phyloP scores from a whole-genome alignment of 1,140 invertebrate genomes.

The Octopus sinensis region DNA sequence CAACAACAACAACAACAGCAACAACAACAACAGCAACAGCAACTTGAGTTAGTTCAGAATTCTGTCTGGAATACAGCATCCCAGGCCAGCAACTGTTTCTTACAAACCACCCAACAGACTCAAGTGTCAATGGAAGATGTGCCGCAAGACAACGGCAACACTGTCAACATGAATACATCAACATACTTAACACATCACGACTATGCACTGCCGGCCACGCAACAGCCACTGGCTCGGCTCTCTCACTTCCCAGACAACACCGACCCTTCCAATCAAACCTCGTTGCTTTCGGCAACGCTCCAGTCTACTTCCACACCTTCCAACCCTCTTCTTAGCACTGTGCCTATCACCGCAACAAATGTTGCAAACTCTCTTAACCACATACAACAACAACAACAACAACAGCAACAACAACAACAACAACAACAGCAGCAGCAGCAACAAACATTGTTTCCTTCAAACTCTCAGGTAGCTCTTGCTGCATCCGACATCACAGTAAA shows the following conservation, averaged over 20 bases:
- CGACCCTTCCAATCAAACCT: neutral
- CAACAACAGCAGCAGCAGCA: constrained; percentile 27
- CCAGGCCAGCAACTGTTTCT: neutral
- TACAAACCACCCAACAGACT: constrained; percentile 21
- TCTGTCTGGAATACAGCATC: neutral
- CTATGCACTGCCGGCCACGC: neutral
- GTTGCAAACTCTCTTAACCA: neutral
- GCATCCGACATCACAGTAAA: constrained; percentile 12
- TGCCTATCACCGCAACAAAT: neutral
- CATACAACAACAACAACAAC: constrained; percentile 21
- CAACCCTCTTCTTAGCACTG: neutral
- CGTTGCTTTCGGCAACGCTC: neutral
- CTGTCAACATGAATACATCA: neutral
- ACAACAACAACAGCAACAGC: constrained; percentile 62
- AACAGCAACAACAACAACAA: neutral
- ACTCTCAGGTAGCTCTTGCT: constrained; percentile 2
- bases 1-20: constrained; percentile 29
- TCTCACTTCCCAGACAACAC: neutral
- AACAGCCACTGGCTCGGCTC: neutral
- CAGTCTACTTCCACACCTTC: neutral
- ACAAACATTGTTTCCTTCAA: neutral
- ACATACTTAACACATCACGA: constrained; percentile 11
- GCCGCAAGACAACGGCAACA: neutral
- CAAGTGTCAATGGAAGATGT: constrained; percentile 2
- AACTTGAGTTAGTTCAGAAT: neutral